Percentiles rank a stretch among this genome's conserved stretches.
Conservation (phyloP, 2,888 invertebrate species). For the Heliconius ismenius region DNA sequence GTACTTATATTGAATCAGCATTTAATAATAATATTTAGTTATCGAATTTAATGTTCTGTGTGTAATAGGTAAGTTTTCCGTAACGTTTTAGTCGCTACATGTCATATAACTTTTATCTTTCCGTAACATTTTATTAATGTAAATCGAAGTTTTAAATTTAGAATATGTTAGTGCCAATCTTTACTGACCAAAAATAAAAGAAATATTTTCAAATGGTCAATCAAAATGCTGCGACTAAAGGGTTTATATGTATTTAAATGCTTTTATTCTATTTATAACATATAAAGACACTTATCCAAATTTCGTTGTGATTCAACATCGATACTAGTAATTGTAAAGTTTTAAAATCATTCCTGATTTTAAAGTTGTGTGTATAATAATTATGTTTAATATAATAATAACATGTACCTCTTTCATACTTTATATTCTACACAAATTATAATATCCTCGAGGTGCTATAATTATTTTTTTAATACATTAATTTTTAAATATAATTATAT, state of each 20-base stretch:
- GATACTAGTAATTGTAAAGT: background rate
- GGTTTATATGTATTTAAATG: background rate
- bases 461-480: background rate
- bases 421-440: background rate
- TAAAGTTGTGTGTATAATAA: background rate
- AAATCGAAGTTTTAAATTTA: too few species aligned
- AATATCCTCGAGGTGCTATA: slow-evolving; percentile 16
- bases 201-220: background rate
- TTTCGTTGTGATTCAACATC: slow-evolving; percentile 15
- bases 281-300: background rate
- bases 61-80: background rate
- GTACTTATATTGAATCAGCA: slow-evolving; percentile 6
- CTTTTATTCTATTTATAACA: background rate
- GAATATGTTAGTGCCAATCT: background rate
- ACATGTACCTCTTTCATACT: background rate
- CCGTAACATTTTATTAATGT: too few species aligned
- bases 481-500: slow-evolving; percentile 5
- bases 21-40: slow-evolving; percentile 1
- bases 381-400: background rate
- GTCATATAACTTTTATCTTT: too few species aligned
- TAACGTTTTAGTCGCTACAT: background rate
- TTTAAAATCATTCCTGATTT: slow-evolving; percentile 13
- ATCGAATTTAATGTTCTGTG: background rate
- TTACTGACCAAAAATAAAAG: background rate
- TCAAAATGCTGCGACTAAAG: background rate